Evolutionary conservation across 30 jellyfish, hydroid and myxozoan species (phyloP).

Genomic region (Sanderia malayensis): DNA sequence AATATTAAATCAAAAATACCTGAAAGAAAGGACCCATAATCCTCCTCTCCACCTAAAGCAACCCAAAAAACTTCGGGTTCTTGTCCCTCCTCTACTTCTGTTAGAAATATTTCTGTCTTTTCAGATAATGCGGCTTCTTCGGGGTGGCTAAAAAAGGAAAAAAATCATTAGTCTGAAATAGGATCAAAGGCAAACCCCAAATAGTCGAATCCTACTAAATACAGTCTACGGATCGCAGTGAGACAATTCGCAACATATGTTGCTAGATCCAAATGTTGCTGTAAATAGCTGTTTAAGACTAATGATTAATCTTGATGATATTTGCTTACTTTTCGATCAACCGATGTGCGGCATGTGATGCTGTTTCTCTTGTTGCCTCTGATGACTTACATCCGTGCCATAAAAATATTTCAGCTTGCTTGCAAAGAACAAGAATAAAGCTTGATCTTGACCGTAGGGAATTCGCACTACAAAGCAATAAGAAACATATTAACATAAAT

Average conservation of each 20-base stretch:
- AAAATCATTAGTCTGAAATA: too few species aligned
- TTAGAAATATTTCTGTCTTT: slow-evolving; percentile 64
- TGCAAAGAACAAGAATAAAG: slow-evolving; percentile 72
- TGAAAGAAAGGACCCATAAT: slow-evolving; percentile 69
- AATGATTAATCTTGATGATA: too few species aligned
- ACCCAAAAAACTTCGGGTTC: slow-evolving; percentile 98
- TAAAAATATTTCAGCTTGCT: slow-evolving; percentile 85
- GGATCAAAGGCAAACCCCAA: too few species aligned
- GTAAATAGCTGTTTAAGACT: too few species aligned
- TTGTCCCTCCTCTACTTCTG: slow-evolving; percentile 89
- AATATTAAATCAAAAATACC: too few species aligned
- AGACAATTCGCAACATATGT: too few species aligned
- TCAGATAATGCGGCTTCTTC: slow-evolving; percentile 85
- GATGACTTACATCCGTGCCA: slow-evolving; percentile 97
- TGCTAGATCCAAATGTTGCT: too few species aligned
- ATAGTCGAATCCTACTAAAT: too few species aligned
- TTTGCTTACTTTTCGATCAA: slow-evolving; percentile 87
- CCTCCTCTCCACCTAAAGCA: slow-evolving; percentile 96
- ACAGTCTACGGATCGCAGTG: too few species aligned
- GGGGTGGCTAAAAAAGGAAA: slow-evolving; percentile 72
- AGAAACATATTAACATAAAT: not conserved
- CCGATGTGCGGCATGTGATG: slow-evolving; percentile 86
- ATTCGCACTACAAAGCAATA: slow-evolving; percentile 26
- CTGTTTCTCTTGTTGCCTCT: slow-evolving; percentile 76
- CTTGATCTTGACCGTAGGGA: slow-evolving; percentile 94